A percentile compares a stretch with the other conserved stretches of the same genome.
phyloP scores from a whole-genome alignment of 2,888 invertebrate species.

The Brachyptera risi region DNA sequence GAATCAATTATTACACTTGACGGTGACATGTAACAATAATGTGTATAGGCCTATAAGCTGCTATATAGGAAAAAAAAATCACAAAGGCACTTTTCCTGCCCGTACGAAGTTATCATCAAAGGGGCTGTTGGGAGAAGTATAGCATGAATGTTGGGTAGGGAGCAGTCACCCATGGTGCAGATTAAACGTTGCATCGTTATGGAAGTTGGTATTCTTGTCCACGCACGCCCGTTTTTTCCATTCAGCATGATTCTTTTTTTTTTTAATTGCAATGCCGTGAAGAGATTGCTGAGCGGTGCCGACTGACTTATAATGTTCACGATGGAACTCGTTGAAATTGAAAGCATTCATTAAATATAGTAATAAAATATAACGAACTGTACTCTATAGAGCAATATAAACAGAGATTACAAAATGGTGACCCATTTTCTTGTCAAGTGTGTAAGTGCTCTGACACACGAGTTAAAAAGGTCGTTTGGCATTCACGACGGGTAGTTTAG shows the following conservation, averaged over 20 bases:
- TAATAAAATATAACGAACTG: not conserved
- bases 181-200: slow-evolving; percentile 6
- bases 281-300: not conserved
- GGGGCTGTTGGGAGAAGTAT: too few species aligned
- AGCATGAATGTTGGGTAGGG: too few species aligned
- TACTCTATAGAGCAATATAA: not conserved
- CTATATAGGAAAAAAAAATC: too few species aligned
- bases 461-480: slow-evolving; percentile 11
- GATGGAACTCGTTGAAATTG: not conserved
- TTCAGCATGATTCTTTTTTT: too few species aligned
- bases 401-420: not conserved
- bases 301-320: not conserved
- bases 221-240: not conserved
- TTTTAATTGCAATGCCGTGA: not conserved
- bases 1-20: too few species aligned
- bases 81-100: too few species aligned
- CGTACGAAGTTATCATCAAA: too few species aligned
- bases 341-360: slow-evolving; percentile 11
- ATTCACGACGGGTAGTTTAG: too few species aligned
- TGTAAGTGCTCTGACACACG: not conserved
- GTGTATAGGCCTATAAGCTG: too few species aligned
- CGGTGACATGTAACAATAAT: too few species aligned
- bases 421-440: slow-evolving; percentile 1
- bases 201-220: not conserved
- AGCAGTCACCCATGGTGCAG: not conserved